phyloP scores from a whole-genome alignment of 2,113 vertebrate genomes.

The Acrocephalus arundinaceus region DNA sequence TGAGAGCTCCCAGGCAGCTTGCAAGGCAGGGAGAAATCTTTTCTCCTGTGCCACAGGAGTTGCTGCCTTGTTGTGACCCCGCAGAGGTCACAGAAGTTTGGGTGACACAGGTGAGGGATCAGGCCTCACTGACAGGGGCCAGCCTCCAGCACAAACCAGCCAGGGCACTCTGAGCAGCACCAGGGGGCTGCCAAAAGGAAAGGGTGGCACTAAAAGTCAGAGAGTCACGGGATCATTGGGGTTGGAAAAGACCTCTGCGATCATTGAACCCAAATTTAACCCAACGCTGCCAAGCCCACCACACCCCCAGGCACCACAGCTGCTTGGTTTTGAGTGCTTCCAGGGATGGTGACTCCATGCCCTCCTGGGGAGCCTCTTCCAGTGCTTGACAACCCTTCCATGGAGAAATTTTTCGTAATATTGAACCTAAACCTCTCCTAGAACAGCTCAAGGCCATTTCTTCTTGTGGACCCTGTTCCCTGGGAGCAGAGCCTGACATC shows the following conservation, averaged over 20 bases:
- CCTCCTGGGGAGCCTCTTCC: neutral
- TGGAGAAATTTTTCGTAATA: neutral
- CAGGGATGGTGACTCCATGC: too few species aligned
- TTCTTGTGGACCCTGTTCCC: neutral
- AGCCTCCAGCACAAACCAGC: neutral
- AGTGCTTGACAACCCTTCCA: neutral
- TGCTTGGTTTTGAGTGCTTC: too few species aligned
- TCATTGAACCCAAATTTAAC: too few species aligned
- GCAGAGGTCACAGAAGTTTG: fast-evolving
- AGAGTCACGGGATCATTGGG: neutral
- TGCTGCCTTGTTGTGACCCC: neutral
- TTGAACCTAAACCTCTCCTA: neutral
- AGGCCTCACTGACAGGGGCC: neutral
- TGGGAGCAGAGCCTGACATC: fast-evolving
- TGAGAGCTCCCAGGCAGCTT: neutral
- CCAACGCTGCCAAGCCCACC: fast-evolving
- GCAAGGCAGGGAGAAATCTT: fast-evolving
- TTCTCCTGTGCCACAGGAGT: fast-evolving
- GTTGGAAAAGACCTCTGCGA: neutral
- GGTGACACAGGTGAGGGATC: fast-evolving
- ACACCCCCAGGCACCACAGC: fast-evolving
- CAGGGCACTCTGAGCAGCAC: fast-evolving
- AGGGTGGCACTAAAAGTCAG: neutral
- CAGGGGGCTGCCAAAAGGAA: neutral
- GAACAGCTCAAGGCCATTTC: fast-evolving